Evolutionary conservation across 2,113 vertebrate species (phyloP).

Genomic region (Eurypyga helias): DNA sequence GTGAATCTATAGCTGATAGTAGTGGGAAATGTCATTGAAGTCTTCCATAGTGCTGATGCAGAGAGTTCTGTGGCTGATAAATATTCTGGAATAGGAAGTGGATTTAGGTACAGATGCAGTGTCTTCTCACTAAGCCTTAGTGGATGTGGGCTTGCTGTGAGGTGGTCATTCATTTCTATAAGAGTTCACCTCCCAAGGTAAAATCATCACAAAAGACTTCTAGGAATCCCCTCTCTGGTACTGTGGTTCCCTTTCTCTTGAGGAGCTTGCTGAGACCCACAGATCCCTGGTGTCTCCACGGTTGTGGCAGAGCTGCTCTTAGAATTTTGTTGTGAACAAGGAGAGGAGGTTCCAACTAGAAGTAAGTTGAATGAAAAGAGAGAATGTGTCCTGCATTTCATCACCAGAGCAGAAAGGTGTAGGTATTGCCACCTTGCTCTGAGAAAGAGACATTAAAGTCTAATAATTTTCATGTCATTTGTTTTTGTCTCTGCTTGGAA

Average conservation of each 20-base stretch:
- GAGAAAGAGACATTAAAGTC: background rate
- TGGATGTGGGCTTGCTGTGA: background rate
- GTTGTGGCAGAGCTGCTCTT: background rate
- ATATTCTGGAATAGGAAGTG: background rate
- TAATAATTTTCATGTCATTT: background rate
- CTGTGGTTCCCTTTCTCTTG: background rate
- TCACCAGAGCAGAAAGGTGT: background rate
- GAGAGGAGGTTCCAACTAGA: background rate
- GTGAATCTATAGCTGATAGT: background rate
- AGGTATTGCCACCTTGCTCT: background rate
- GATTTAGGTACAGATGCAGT: background rate
- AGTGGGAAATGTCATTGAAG: background rate
- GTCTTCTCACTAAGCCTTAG: background rate
- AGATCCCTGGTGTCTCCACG: background rate
- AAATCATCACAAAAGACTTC: background rate
- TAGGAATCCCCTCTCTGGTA: background rate
- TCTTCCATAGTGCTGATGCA: background rate
- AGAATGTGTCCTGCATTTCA: background rate
- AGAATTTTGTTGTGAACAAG: background rate
- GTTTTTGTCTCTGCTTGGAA: background rate
- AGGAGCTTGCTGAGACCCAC: background rate
- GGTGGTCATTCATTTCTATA: fast-evolving
- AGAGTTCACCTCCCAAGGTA: background rate
- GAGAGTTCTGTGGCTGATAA: background rate
- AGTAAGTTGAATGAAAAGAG: background rate